A percentile compares a stretch with the other conserved stretches of the same genome.
Evolutionary conservation across 2,797 vertebrate genomes (phyloP).

Genomic region (Hippopotamyrus pictus): DNA sequence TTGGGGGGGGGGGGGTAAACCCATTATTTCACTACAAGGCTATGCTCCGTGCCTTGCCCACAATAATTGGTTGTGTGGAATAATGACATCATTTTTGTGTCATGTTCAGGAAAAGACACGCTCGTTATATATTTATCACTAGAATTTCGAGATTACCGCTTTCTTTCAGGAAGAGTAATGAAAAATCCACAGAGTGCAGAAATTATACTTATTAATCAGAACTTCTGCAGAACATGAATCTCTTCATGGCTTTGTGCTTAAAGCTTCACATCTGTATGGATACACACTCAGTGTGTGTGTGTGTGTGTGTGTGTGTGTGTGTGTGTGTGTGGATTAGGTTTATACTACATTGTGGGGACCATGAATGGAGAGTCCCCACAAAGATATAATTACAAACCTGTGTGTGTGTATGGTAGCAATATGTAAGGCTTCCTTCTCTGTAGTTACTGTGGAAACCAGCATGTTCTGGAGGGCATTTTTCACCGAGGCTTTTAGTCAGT

Average conservation of each 20-base stretch:
- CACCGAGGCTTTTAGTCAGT: background rate
- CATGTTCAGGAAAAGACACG: background rate
- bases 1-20: background rate
- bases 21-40: background rate
- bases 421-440: background rate
- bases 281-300: background rate
- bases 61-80: background rate
- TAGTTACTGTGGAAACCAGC: background rate
- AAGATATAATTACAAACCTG: background rate
- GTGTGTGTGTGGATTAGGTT: background rate
- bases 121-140: background rate
- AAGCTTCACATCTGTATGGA: background rate
- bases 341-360: background rate
- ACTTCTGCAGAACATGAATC: background rate
- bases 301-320: background rate
- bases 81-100: background rate
- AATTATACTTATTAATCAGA: slow-evolving; percentile 3
- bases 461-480: background rate
- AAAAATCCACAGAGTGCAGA: background rate
- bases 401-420: background rate
- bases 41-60: background rate
- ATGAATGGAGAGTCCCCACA: background rate
- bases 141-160: background rate
- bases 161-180: background rate
- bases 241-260: background rate